Percentiles rank a stretch among this genome's conserved stretches.
Evolutionary conservation across 2,888 invertebrate species (phyloP).

Genomic region (Drosophila cognata): DNA sequence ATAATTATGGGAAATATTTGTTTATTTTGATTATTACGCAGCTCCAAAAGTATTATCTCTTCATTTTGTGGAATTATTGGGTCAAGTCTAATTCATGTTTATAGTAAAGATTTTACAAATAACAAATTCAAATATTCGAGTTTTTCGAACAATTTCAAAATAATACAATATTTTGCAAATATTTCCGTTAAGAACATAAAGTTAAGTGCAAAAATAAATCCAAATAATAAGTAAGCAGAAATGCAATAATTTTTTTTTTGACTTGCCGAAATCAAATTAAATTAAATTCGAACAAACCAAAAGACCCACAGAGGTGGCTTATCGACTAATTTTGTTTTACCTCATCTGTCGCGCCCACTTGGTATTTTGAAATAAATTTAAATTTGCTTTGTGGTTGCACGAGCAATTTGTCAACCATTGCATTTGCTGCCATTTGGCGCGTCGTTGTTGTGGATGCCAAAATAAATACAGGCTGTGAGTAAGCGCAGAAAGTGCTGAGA

Average conservation of each 20-base stretch:
- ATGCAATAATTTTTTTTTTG: background rate
- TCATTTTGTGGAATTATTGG: background rate
- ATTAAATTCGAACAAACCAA: slow-evolving; percentile 14
- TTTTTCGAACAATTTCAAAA: background rate
- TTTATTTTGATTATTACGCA: slow-evolving; percentile 13
- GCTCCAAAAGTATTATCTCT: background rate
- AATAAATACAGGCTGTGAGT: slow-evolving; percentile 46
- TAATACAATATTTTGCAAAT: background rate
- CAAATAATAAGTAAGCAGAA: background rate
- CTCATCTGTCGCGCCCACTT: slow-evolving; percentile 12
- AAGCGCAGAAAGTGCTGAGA: slow-evolving; percentile 39
- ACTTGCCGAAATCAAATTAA: slow-evolving; percentile 2
- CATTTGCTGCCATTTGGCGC: slow-evolving; percentile 52
- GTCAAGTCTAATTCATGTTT: background rate
- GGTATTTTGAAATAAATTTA: slow-evolving; percentile 32
- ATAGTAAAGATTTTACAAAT: background rate
- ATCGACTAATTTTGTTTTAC: slow-evolving; percentile 12
- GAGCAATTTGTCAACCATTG: slow-evolving; percentile 39
- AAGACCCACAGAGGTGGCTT: slow-evolving; percentile 6
- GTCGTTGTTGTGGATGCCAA: slow-evolving; percentile 60
- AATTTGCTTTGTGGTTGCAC: slow-evolving; percentile 13
- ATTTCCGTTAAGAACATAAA: background rate
- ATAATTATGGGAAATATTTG: slow-evolving; percentile 2
- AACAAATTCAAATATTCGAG: background rate
- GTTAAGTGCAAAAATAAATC: background rate